Percentiles rank a stretch among this genome's conserved stretches.
phyloP scores from a whole-genome alignment of 2,888 invertebrate genomes.

The Dryomyza anilis region DNA sequence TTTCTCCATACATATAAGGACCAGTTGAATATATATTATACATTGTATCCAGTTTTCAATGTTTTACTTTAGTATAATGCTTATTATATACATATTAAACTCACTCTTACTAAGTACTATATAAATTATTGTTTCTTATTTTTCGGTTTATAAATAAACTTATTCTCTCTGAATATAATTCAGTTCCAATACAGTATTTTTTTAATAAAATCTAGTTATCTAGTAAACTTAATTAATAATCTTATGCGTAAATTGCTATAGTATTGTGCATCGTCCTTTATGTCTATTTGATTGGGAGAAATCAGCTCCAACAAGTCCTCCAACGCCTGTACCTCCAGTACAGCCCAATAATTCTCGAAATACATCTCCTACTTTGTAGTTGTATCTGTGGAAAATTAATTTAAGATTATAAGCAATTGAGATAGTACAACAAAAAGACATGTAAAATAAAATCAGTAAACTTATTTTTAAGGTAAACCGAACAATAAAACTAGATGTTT shows the following conservation, averaged over 20 bases:
- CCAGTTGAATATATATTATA: no score
- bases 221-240: constrained; percentile 50
- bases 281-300: constrained; percentile 61
- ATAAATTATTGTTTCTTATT: not conserved
- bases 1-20: no score
- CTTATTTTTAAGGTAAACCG: no score
- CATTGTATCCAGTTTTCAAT: no score
- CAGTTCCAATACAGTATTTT: constrained; percentile 1
- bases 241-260: constrained; percentile 61
- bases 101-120: no score
- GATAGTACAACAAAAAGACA: no score
- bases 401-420: no score
- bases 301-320: constrained; percentile 54
- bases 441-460: no score
- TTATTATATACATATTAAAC: not conserved
- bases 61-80: not conserved
- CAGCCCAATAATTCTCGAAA: constrained; percentile 62
- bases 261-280: constrained; percentile 63
- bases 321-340: constrained; percentile 49
- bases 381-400: constrained; percentile 54
- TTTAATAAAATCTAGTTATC: constrained; percentile 3
- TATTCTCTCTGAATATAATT: not conserved
- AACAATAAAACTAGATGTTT: no score
- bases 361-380: constrained; percentile 62
- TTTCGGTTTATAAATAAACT: constrained; percentile 3